Conservation (phyloP, 2,113 vertebrate species). For the human (Homo sapiens) region GRCh38 chrX:85663501-85664000, state of each 20-base stretch:
- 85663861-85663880: not conserved
- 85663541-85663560: not conserved
- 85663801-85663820: not conserved
- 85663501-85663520: not conserved
- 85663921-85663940: not conserved
- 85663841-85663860: not conserved
- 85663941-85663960: too few species aligned
- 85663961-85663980: too few species aligned
- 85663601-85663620: not conserved
- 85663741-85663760: not conserved
- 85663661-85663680: not conserved
- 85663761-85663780: not conserved
- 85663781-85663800: not conserved
- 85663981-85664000: not conserved
- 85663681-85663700: not conserved
- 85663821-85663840: not conserved
- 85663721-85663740: not conserved
- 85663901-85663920: not conserved
- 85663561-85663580: constrained; percentile 24
- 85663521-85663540: constrained; percentile 45
- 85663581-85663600: constrained; percentile 20
- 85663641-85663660: not conserved
- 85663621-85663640: not conserved
- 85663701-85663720: not conserved
- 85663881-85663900: not conserved